Conservation (phyloP, 2,888 invertebrate genomes). For the Alitta virens region DNA sequence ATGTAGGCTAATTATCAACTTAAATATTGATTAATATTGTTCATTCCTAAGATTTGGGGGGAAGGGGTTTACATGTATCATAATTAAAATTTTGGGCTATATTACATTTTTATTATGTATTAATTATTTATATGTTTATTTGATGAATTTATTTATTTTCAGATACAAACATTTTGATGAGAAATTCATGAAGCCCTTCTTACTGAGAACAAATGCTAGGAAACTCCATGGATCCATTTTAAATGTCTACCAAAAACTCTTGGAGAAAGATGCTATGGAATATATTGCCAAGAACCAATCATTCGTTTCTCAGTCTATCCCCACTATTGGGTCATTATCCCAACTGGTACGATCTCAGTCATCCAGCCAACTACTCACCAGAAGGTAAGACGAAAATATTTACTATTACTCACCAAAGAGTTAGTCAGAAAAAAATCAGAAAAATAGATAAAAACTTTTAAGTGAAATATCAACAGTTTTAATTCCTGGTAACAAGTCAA, state of each 20-base stretch:
- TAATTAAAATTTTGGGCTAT: too few species aligned
- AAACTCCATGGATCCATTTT: slow-evolving; percentile 22
- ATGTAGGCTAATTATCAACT: too few species aligned
- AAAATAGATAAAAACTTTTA: too few species aligned
- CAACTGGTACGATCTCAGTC: too few species aligned
- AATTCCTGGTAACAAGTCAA: too few species aligned
- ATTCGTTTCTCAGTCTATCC: neutral
- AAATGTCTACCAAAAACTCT: slow-evolving; percentile 50
- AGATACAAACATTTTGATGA: slow-evolving; percentile 93
- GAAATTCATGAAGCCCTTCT: slow-evolving; percentile 83
- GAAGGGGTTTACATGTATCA: too few species aligned
- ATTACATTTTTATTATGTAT: too few species aligned
- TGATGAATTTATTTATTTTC: slow-evolving; percentile 25
- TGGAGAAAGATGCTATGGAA: slow-evolving; percentile 90
- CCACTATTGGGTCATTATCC: neutral
- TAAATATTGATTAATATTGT: too few species aligned
- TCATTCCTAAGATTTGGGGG: too few species aligned
- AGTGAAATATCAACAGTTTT: too few species aligned
- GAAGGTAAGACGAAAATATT: neutral
- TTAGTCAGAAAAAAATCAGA: too few species aligned
- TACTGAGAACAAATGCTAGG: slow-evolving; percentile 66
- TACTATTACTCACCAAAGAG: neutral
- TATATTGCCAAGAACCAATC: slow-evolving; percentile 46
- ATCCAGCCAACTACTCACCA: neutral
- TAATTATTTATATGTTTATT: too few species aligned